Percentiles rank a stretch among this genome's conserved stretches.
phyloP scores from a whole-genome alignment of 2,888 invertebrate genomes.

The Rambutsinella grinnellia region DNA sequence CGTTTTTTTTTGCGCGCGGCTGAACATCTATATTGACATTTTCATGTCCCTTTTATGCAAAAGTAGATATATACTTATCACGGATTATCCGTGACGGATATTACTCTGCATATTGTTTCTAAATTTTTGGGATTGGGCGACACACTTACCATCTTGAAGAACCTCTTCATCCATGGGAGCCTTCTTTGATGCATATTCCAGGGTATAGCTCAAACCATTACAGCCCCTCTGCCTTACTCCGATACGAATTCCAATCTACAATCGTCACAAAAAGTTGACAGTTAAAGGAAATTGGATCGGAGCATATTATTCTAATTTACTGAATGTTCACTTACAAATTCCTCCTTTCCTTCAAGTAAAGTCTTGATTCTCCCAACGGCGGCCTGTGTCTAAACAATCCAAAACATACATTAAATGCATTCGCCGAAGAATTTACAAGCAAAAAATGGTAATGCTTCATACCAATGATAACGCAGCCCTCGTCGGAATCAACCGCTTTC shows the following conservation, averaged over 20 bases:
- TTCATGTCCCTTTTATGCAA: too few relatives aligned
- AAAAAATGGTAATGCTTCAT: slow-evolving; percentile 64
- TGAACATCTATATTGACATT: too few relatives aligned
- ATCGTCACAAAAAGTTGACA: neutral
- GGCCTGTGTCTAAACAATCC: slow-evolving; percentile 78
- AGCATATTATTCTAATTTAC: neutral
- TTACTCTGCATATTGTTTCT: too few relatives aligned
- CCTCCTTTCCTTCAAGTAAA: slow-evolving; percentile 81
- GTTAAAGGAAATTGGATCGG: neutral
- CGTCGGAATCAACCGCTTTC: slow-evolving; percentile 82
- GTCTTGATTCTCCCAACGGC: slow-evolving; percentile 89
- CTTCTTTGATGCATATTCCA: slow-evolving; percentile 92
- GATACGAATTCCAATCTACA: slow-evolving; percentile 88
- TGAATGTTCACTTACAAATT: slow-evolving; percentile 79
- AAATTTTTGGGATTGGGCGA: too few relatives aligned
- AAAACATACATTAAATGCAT: neutral
- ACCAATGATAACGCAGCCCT: slow-evolving; percentile 86
- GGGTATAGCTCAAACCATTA: slow-evolving; percentile 96
- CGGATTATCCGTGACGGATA: too few relatives aligned
- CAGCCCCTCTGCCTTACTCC: slow-evolving; percentile 98
- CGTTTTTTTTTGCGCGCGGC: too few relatives aligned
- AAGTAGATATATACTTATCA: too few relatives aligned
- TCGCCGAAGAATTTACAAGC: neutral
- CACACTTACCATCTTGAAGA: slow-evolving; percentile 83
- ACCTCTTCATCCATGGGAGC: slow-evolving; percentile 98